Conservation (phyloP, 2,113 vertebrate genomes). For the Lepidothrix coronata region DNA sequence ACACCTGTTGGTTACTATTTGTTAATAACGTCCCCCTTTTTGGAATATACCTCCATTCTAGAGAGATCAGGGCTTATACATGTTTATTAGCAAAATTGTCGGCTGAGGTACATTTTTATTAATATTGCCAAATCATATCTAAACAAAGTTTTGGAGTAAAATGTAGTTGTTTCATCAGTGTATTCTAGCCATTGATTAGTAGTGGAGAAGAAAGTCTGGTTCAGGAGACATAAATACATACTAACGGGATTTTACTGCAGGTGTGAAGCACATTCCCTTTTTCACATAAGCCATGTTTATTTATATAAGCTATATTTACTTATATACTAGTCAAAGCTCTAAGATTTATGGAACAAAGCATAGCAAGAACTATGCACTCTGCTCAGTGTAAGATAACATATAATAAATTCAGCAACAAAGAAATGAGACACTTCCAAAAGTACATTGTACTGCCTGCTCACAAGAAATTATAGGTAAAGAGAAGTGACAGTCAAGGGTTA, state of each 20-base stretch:
- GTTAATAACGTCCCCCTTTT: not conserved
- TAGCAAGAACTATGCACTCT: not conserved
- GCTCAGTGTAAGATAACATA: not conserved
- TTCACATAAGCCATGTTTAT: not conserved
- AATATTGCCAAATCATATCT: not conserved
- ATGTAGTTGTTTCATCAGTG: not conserved
- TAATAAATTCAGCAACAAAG: not conserved
- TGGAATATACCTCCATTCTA: not conserved
- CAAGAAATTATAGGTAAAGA: slow-evolving; percentile 58
- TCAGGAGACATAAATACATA: not conserved
- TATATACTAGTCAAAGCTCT: not conserved
- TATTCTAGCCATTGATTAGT: not conserved
- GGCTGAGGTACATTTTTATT: not conserved
- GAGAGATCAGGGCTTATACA: not conserved
- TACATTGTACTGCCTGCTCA: not conserved
- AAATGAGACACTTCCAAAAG: not conserved
- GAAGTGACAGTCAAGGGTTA: slow-evolving; percentile 71
- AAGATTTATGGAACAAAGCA: not conserved
- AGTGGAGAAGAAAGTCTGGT: not conserved
- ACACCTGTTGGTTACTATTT: not conserved
- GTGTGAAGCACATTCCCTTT: not conserved
- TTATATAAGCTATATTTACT: not conserved
- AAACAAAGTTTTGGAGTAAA: not conserved
- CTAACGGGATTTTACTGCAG: not conserved
- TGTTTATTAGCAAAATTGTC: not conserved